Conservation (phyloP, 2,113 vertebrate genomes). For the Galeopterus variegatus region DNA sequence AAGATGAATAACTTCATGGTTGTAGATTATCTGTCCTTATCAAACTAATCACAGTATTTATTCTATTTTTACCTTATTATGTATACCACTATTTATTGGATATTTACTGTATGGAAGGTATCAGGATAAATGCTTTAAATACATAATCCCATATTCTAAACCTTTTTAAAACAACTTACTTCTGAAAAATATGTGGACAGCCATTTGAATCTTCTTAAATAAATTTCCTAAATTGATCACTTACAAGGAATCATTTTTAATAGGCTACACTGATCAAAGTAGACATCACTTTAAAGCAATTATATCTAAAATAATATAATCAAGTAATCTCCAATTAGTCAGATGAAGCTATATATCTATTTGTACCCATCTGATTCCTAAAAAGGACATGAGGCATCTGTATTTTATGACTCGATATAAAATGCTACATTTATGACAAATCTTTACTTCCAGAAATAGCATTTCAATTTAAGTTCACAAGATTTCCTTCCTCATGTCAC, state of each 20-base stretch:
- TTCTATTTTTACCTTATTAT: background rate
- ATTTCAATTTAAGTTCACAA: background rate
- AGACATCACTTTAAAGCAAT: background rate
- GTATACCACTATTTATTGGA: background rate
- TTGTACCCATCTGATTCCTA: background rate
- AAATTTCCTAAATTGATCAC: background rate
- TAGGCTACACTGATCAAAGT: background rate
- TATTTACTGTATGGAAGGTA: background rate
- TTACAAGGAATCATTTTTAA: slow-evolving; percentile 7
- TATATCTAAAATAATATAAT: slow-evolving; percentile 3
- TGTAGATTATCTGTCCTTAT: background rate
- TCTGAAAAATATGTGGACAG: background rate
- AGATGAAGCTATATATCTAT: background rate
- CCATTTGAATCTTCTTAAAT: background rate
- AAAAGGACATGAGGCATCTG: background rate
- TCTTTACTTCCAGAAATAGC: background rate
- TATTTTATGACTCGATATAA: background rate
- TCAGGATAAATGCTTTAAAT: background rate
- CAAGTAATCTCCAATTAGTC: background rate
- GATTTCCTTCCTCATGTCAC: background rate
- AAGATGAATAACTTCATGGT: background rate
- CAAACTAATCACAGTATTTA: background rate
- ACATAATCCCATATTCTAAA: background rate
- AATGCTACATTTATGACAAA: background rate
- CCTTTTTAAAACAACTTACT: background rate